Base-by-base conservation (phyloP, 2,888 invertebrate genomes). In the Acronicta leporina region DNA sequence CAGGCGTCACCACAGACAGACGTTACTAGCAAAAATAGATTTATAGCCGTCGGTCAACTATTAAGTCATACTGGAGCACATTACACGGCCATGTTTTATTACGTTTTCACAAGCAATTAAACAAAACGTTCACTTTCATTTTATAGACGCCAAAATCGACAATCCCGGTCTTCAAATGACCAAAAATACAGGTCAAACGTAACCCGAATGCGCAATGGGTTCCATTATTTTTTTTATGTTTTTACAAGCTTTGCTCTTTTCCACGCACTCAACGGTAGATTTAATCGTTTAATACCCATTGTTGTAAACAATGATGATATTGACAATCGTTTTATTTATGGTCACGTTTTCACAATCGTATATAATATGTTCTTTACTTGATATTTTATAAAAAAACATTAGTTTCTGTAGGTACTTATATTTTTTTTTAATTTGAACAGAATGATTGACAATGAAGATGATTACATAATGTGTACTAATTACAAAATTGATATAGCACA, bases 41-140 rank as follows among this genome's bases (percentile, higher is more conserved):
- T 76, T 57, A 73, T 44, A 51, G 59, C 50, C 46, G 45, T 44
- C 47, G 42, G 35, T 35, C 50, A 58, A 56, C 63, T 73, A 76
- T 74, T 69, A 63, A 63, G 58, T 54, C 66, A 62, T 64, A 66
- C 55, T 48, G 51, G 47, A 63, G 48, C 55, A 45, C 46, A 77
- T 70, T 67, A 66, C 55, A n/a, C 40, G 27, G 27, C 40, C 56
- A 57, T 55, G 52, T 63, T 68, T 73, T 67, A 68, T 62, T 56
- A 68, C 70, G 50, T 71, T 80, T 77, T 73, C 72, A 78, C 79
- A 77, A 76, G 75, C 79, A 79, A 82, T 85, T 83, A 81, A 84
- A 83, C 74, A 81, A 81, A 81, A 78, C 68, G 73, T 70, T 68
- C 68, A 77, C 74, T 82, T 75, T 73, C 57, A 55, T 75, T 82